These are phyloP conservation scores for Hirtodrosophila confusa DNA, from an alignment of 2,888 invertebrate genomes.

Conservation along the genomic window DNA sequence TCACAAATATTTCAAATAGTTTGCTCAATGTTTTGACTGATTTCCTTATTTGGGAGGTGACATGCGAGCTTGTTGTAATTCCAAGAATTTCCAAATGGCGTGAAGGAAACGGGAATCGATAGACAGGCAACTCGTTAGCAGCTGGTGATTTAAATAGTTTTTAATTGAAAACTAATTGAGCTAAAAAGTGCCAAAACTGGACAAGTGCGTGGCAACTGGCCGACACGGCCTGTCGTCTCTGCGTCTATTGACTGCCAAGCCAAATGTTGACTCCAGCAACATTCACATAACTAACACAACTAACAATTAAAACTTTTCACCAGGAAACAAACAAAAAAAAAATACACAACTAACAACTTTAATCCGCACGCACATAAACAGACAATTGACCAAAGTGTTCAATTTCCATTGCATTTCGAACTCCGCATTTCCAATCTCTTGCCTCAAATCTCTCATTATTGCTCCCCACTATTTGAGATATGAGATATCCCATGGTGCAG, in stretches of 20 bases:
- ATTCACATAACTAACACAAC: conserved; percentile 15
- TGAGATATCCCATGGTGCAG: conserved; percentile 11
- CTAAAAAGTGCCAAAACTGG: conserved; percentile 40
- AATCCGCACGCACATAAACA: conserved; percentile 35
- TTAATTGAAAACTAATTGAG: conserved; percentile 68
- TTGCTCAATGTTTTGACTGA: conserved; percentile 9
- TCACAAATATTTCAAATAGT: not conserved
- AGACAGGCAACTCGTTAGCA: conserved; percentile 28
- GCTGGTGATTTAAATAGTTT: conserved; percentile 55
- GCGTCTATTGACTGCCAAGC: conserved; percentile 15
- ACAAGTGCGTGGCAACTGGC: conserved; percentile 34
- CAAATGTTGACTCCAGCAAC: conserved; percentile 1
- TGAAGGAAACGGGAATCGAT: conserved; percentile 30
- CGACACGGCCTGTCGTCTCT: conserved; percentile 39
- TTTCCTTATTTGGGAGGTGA: conserved; percentile 12
- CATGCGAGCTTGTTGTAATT: conserved; percentile 7
- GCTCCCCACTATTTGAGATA: conserved; percentile 15
- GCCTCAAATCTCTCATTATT: conserved; percentile 5
- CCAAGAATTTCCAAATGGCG: conserved; percentile 39
- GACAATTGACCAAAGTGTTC: conserved; percentile 32
- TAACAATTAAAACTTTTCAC: conserved; percentile 63
- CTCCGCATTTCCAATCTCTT: conserved; percentile 12
- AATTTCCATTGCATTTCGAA: conserved; percentile 27
- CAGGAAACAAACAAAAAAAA: conserved; percentile 55
- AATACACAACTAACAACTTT: not conserved